These are phyloP conservation scores for Phainopepla nitens DNA, from an alignment of 2,113 vertebrate genomes.

Conservation along the genomic window DNA sequence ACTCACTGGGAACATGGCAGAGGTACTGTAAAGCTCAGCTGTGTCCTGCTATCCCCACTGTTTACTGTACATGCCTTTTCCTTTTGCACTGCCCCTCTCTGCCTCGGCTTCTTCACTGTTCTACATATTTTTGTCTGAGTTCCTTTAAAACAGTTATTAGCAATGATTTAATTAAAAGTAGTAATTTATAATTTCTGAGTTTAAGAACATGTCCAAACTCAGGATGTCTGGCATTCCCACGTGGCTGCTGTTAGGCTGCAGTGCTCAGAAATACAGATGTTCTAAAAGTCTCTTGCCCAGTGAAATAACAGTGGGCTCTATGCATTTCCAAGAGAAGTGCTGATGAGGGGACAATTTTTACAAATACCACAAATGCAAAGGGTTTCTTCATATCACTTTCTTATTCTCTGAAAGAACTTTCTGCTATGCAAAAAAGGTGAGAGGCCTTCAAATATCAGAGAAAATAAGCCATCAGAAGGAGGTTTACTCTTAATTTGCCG, in stretches of 20 bases:
- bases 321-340: not conserved
- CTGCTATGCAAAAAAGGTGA: not conserved
- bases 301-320: not conserved
- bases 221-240: not conserved
- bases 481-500: not conserved
- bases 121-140: not conserved
- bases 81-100: not conserved
- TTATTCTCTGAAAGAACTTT: not conserved
- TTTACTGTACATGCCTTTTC: not conserved
- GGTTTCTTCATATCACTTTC: not conserved
- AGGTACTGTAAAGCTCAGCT: not conserved
- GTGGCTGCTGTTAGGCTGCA: not conserved
- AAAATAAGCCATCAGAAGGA: not conserved
- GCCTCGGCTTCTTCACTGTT: not conserved
- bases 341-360: not conserved
- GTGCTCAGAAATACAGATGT: not conserved
- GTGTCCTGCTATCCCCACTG: not conserved
- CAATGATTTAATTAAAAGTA: not conserved
- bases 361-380: not conserved
- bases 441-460: not conserved
- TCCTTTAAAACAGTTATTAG: not conserved
- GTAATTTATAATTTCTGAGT: not conserved
- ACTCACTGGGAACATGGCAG: not conserved
- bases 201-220: not conserved
- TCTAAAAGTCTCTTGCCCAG: not conserved